Percentiles rank a stretch among this genome's conserved stretches.
These are phyloP conservation scores for Apis florea DNA, from an alignment of 1,140 invertebrate genomes.

Conservation along the genomic window DNA sequence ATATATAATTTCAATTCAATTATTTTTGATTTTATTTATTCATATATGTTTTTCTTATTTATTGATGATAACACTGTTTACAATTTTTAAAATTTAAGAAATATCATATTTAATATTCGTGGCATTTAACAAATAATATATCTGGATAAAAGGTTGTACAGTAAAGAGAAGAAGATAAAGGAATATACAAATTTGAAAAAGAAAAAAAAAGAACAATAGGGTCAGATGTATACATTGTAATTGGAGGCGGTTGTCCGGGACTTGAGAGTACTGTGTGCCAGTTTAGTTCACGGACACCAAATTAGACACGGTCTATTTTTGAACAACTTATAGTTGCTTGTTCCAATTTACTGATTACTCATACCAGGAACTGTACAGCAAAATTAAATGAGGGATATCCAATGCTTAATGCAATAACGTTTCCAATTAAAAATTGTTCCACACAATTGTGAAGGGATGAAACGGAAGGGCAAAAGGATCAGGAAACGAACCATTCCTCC, in stretches of 20 bases:
- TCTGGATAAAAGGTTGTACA: too few species aligned
- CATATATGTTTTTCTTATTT: too few species aligned
- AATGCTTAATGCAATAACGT: neutral
- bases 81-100: too few species aligned
- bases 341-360: conserved; percentile 74
- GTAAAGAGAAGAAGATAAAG: neutral
- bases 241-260: conserved; percentile 57
- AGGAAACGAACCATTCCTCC: neutral
- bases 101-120: too few species aligned
- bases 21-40: too few species aligned
- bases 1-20: too few species aligned
- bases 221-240: conserved; percentile 51
- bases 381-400: conserved; percentile 6
- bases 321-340: conserved; percentile 70
- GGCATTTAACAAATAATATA: too few species aligned
- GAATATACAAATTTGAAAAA: neutral
- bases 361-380: conserved; percentile 12
- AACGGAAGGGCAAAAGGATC: neutral
- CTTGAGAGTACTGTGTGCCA: conserved; percentile 64
- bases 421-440: neutral
- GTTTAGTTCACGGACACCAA: conserved; percentile 79
- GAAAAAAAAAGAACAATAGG: conserved; percentile 29
- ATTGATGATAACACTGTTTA: too few species aligned
- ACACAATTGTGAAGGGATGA: too few species aligned
- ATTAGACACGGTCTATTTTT: conserved; percentile 80